Evolutionary conservation across 2,888 invertebrate genomes (phyloP), one percentile per base, ranked within the genome.

Genomic region (Lepidocyrtoides sp.): DNA sequence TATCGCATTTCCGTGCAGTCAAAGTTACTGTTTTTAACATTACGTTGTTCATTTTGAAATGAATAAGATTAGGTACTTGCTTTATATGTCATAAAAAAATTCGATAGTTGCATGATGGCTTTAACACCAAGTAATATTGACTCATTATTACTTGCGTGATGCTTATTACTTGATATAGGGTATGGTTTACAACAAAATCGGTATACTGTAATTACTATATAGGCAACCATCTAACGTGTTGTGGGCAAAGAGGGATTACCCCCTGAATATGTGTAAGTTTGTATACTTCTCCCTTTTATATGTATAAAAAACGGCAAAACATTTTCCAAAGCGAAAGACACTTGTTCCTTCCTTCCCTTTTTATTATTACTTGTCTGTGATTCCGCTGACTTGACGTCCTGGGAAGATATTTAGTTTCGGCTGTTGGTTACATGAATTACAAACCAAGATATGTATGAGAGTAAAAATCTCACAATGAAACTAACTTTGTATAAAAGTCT

Each of bases 341-440:
- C 90, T 90, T 90, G 90, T 90, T 90, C 90, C 84, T 90, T 90
- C 81, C 90, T 90, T 81, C 81, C 89, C 83, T 51, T 81, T 85
- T 69, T 51, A 32, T 83, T 41, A 10, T 36, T 69, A 26, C 41
- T 23, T 26, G 90, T 85, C 79, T 85, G 69, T 85, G 79, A 90
- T 85, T 90, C 90, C 79, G 85, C 77, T 89, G 48, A 36, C 48
- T 69, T 90, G 85, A 66, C 81, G 81, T 85, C 90, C 91, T 86
- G 85, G 91, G 91, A 91, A 91, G 91, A 85, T 60, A 51, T 81
- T 91, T 91, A 91, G 91, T 91, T 81, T 72, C 91, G 91, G 85
- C 81, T 81, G 85, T 81, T 86, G 86, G 69, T n/a, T 89, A 17
- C 66, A 79, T 26, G 69, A 36, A 32, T 29, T 23, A 86, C 77